Conservation (phyloP, 2,888 invertebrate genomes). For the Corbicula japonica region DNA sequence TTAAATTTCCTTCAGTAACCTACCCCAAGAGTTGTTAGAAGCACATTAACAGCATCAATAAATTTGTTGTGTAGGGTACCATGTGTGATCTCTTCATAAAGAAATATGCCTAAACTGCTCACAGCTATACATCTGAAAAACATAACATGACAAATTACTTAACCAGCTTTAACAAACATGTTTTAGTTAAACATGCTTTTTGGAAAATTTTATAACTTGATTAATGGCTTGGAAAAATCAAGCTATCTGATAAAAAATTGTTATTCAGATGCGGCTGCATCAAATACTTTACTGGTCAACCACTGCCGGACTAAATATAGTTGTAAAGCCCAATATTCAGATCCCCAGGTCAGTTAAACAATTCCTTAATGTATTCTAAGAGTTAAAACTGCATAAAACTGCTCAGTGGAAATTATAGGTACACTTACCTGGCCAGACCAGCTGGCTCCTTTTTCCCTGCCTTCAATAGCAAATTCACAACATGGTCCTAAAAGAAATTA, state of each 20-base stretch:
- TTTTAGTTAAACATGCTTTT: too few relatives aligned
- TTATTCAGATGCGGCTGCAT: too few relatives aligned
- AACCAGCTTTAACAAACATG: background rate
- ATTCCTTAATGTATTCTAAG: too few relatives aligned
- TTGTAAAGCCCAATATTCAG: too few relatives aligned
- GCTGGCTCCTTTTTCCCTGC: conserved; percentile 96
- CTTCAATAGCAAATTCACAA: conserved; percentile 94
- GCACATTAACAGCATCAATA: conserved; percentile 90
- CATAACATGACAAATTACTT: background rate
- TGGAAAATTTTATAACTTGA: too few relatives aligned
- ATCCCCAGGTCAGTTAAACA: too few relatives aligned
- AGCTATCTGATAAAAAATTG: too few relatives aligned
- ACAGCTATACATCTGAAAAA: conserved; percentile 91
- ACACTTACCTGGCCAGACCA: conserved; percentile 91
- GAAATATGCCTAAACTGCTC: conserved; percentile 93
- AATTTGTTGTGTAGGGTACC: conserved; percentile 90
- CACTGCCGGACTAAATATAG: too few relatives aligned
- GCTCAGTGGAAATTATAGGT: too few relatives aligned
- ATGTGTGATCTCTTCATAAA: conserved; percentile 90
- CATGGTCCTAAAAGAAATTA: conserved; percentile 90
- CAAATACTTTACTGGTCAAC: too few relatives aligned
- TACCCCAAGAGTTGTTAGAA: conserved; percentile 91
- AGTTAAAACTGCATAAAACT: too few relatives aligned
- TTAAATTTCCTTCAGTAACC: conserved; percentile 79
- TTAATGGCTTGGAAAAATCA: too few relatives aligned